Evolutionary conservation across 1,140 invertebrate genomes (phyloP), one percentile per base, ranked within the genome.

Genomic region (Pogonomyrmex barbatus): DNA sequence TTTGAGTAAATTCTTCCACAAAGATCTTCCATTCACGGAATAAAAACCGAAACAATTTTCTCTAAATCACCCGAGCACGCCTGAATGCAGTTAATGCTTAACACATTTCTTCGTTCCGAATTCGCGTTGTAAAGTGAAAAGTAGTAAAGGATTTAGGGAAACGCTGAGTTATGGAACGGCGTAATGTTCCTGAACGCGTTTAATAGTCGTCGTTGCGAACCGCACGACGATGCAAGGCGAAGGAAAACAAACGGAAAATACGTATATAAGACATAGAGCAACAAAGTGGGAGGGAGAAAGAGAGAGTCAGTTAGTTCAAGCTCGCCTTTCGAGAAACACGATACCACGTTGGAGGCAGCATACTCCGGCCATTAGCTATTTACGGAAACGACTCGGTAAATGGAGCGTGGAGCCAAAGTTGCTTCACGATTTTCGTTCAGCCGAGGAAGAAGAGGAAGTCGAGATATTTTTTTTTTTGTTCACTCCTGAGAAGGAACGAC

Each of bases 331-430:
- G 87, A 88, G 92, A 93, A 93, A 93, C 86, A 92, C 89, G 92
- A 93, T 91, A 93, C 92, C 89, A 78, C 90, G 79, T 89, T 76
- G 79, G 45, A 91, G 89, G 86, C 85, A 90, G 76, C 87, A 88
- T 87, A 71, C 85, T 82, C 84, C 84, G 88, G 73, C 92, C 92
- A 93, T 93, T 92, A 93, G 92, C 92, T 93, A 93, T 93, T 93
- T 93, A 93, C 91, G 91, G 91, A 93, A 93, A 93, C 90, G 86
- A 68, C 90, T 87, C 86, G 91, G 92, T 88, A 93, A 93, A 93
- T 93, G 92, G 91, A 91, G 87, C 92, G 89, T 89, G 84, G 85
- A 84, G 88, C 89, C 90, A 63, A 88, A 92, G 91, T 92, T 92
- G 90, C 92, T 89, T 78, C 73, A 91, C 87, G 87, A 88, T 92